Conservation (phyloP, 2,888 invertebrate species). For the Agrenia bidenticulata region DNA sequence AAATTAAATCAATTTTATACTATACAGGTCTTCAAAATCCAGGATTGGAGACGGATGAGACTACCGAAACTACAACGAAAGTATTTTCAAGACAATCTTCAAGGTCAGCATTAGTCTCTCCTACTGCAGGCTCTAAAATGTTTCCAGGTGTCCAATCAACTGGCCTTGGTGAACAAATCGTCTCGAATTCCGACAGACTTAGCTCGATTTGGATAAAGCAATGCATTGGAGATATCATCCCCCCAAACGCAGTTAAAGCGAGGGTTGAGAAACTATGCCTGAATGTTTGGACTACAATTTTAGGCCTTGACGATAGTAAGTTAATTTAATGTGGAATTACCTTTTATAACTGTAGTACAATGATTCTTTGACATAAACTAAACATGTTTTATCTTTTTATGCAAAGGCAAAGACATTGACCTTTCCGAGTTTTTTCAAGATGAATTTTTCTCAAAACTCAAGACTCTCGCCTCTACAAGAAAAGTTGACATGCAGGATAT, state of each 20-base stretch:
- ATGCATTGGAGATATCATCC: conserved; percentile 49
- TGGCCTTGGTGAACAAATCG: too few species aligned
- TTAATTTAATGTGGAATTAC: background rate
- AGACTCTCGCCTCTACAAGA: background rate
- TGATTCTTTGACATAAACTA: too few species aligned
- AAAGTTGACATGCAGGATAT: conserved; percentile 40
- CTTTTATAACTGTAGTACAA: too few species aligned
- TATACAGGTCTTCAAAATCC: too few species aligned
- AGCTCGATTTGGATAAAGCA: conserved; percentile 45
- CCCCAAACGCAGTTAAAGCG: conserved; percentile 47
- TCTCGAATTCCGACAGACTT: conserved; percentile 19
- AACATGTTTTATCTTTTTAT: too few species aligned
- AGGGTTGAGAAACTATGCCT: conserved; percentile 47
- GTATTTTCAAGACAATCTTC: too few species aligned
- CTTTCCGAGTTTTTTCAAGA: conserved; percentile 21
- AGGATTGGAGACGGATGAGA: too few species aligned
- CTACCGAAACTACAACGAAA: too few species aligned
- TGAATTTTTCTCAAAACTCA: conserved; percentile 10
- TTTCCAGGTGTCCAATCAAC: too few species aligned
- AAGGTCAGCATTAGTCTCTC: too few species aligned
- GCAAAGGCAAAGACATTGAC: conserved; percentile 13
- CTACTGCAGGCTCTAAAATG: too few species aligned
- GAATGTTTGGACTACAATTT: conserved; percentile 39
- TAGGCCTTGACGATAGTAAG: conserved; percentile 32
- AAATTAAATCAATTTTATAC: too few species aligned